These are phyloP conservation scores for Diadema setosum DNA, from an alignment of 35 echinoderm and acorn worm species.

Conservation along the genomic window DNA sequence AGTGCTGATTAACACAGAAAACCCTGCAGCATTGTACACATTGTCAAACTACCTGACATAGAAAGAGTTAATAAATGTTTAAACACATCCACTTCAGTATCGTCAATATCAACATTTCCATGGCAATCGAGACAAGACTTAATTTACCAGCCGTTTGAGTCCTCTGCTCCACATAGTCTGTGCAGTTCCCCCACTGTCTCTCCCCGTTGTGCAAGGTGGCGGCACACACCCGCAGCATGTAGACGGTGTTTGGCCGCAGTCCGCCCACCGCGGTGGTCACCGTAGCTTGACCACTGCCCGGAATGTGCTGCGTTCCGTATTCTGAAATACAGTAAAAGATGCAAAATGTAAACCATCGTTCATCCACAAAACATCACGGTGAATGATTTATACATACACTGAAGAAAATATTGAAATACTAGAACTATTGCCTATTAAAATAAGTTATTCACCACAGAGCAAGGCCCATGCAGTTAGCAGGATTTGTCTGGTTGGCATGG, in stretches of 20 bases:
- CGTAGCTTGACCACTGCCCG: constrained; percentile 54
- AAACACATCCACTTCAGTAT: background rate
- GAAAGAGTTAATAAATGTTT: background rate
- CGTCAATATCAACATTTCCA: background rate
- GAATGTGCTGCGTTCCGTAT: constrained; percentile 17
- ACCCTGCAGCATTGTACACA: no score
- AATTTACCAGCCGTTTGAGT: constrained; percentile 58
- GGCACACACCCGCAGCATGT: constrained; percentile 40
- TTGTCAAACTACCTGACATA: background rate
- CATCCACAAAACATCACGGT: no score
- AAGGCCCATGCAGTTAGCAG: no score
- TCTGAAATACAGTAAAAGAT: constrained; percentile 23
- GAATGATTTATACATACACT: no score
- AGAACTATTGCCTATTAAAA: no score
- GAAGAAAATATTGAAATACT: no score
- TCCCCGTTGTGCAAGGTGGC: constrained; percentile 58
- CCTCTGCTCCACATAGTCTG: constrained; percentile 37
- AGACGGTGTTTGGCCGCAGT: constrained; percentile 39
- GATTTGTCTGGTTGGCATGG: no score
- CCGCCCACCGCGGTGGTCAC: constrained; percentile 9
- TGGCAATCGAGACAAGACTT: background rate
- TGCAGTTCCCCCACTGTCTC: constrained; percentile 57
- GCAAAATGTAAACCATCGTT: background rate
- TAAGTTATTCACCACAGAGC: no score
- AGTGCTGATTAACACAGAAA: no score